phyloP scores from a whole-genome alignment of 92 coral and sea anemone species.

The Epizoanthus ramosus region DNA sequence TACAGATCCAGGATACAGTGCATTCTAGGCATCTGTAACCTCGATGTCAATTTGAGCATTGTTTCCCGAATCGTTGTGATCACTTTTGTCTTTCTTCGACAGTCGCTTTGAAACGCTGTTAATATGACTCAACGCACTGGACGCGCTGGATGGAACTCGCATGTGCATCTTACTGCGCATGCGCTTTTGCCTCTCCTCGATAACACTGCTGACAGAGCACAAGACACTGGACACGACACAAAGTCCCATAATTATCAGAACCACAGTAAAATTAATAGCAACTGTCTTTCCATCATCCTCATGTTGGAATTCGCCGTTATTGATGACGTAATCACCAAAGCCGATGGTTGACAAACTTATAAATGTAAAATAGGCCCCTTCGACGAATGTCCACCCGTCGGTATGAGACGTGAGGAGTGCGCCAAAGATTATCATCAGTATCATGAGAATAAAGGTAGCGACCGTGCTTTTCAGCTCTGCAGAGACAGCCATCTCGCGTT shows the following conservation, averaged over 20 bases:
- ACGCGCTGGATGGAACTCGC: conserved; percentile 40
- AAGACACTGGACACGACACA: conserved; percentile 95
- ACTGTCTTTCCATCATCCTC: conserved; percentile 67
- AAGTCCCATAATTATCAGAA: conserved; percentile 82
- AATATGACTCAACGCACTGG: conserved; percentile 47
- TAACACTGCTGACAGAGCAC: conserved; percentile 86
- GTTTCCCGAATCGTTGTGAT: background rate
- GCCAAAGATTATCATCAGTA: conserved; percentile 86
- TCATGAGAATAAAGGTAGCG: conserved; percentile 79
- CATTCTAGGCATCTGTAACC: no score
- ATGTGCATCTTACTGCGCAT: conserved; percentile 57
- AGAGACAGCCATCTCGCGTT: conserved; percentile 67
- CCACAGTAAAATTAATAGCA: conserved; percentile 78
- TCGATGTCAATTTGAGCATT: no score
- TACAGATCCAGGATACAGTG: no score
- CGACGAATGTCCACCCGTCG: conserved; percentile 91
- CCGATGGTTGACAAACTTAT: conserved; percentile 96
- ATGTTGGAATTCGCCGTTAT: conserved; percentile 80
- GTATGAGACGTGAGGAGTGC: conserved; percentile 87
- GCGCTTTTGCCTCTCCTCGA: conserved; percentile 88
- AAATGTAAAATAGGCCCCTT: conserved; percentile 89
- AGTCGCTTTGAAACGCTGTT: conserved; percentile 45
- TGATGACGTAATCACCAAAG: conserved; percentile 93
- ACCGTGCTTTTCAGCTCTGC: conserved; percentile 80
- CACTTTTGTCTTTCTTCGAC: conserved; percentile 29